phyloP scores from a whole-genome alignment of 53 echinoderm and acorn worm species.

The Holothuria scabra region DNA sequence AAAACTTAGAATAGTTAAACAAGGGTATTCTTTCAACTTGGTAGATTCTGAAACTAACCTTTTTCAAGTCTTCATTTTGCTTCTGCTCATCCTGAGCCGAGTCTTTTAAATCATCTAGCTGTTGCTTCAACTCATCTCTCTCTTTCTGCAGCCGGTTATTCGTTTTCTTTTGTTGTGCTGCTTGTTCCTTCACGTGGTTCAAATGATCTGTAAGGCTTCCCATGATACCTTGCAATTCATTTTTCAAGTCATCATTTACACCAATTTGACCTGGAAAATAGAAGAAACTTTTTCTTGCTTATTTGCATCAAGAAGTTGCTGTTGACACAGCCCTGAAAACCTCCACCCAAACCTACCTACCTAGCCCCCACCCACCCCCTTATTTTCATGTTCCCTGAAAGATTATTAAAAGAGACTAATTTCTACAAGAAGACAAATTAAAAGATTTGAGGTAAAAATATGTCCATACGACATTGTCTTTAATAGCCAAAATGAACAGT shows the following conservation, averaged over 20 bases:
- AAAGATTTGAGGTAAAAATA: too few relatives aligned
- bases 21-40: not conserved
- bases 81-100: slow-evolving; percentile 40
- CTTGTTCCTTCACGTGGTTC: slow-evolving; percentile 71
- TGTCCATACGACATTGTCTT: too few relatives aligned
- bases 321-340: too few relatives aligned
- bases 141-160: slow-evolving; percentile 71
- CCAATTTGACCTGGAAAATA: slow-evolving; percentile 71
- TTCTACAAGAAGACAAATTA: too few relatives aligned
- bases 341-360: too few relatives aligned
- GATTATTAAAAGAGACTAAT: too few relatives aligned
- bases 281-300: not conserved
- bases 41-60: slow-evolving; percentile 51
- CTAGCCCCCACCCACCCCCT: too few relatives aligned
- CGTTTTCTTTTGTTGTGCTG: slow-evolving; percentile 65
- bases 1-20: too few relatives aligned
- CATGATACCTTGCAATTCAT: slow-evolving; percentile 80
- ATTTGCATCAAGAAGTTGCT: too few relatives aligned
- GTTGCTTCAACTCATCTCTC: slow-evolving; percentile 64
- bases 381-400: too few relatives aligned
- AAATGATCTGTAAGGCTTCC: slow-evolving; percentile 80
- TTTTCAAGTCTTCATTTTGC: slow-evolving; percentile 64
- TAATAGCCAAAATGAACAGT: too few relatives aligned
- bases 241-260: slow-evolving; percentile 79
- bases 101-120: slow-evolving; percentile 52